Evolutionary conservation across 2,113 vertebrate species (phyloP), one percentile per base, ranked within the genome.

Genomic region (Poeciliopsis prolifica): DNA sequence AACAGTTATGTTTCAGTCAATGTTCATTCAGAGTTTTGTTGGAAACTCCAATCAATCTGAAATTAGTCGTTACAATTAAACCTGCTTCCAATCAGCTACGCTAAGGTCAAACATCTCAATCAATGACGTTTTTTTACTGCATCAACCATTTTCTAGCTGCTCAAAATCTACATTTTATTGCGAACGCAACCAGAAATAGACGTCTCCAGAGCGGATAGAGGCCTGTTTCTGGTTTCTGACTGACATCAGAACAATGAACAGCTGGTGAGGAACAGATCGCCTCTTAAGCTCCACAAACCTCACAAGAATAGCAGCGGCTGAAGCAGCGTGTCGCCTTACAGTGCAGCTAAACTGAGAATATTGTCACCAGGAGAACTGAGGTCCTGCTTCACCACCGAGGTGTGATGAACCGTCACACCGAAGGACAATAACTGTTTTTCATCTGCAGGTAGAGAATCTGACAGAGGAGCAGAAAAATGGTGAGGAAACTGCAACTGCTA

Each of bases 391-490:
- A 65, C n/a, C 29, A 40, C 7, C 26, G 42, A 3, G 33, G 29
- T 40, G 3, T 30, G 6, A 58, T 58, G 10, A 58, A 58, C 22
- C 9, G 22, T 9, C 2, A 9, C 2, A 24, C 51, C 11, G 51
- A 11, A 17, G 9, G 9, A 51, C 24, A 70, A 75, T 7, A n/a
- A 6, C 7, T 58, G 28, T 31, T 74, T 40, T 79, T 54, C 86
- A 58, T 75, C 61, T 83, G 26, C 70, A 95, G 94, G 94, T 95
- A 61, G 94, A 95, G 82, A 95, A 95, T 88, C 85, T 95, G 81
- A 95, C 94, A 61, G 94, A 95, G 72, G 94, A 95, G 75, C 94
- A 95, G 78, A 95, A 95, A 91, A 95, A 94, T 92, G 94, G 94
- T 95, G 78, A 93, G 92, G 2, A 80, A 78, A 67, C n/a, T 5